Conservation (phyloP, 1,140 invertebrate species). For the Penaeus japonicus region DNA sequence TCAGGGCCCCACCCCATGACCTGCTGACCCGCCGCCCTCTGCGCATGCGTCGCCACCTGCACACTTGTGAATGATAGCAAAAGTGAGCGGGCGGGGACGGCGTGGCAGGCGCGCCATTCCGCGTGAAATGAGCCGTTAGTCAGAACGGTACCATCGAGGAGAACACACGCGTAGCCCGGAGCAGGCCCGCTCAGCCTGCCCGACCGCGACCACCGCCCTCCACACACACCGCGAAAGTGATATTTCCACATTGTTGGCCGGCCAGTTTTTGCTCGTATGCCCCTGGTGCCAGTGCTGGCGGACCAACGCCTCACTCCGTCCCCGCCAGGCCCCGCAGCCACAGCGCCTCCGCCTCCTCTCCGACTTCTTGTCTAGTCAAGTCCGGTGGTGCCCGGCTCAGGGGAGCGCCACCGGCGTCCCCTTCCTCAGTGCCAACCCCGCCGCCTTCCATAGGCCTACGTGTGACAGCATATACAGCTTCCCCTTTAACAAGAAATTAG, state of each 20-base stretch:
- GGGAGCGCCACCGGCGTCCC: slow-evolving; percentile 31
- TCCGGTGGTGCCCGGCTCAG: slow-evolving; percentile 46
- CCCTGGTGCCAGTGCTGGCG: slow-evolving; percentile 29
- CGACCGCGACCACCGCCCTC: slow-evolving; percentile 38
- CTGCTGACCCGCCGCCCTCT: slow-evolving; percentile 45
- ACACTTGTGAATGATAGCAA: slow-evolving; percentile 56
- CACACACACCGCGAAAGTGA: slow-evolving; percentile 53
- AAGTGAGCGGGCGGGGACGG: slow-evolving; percentile 50
- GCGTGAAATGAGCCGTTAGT: slow-evolving; percentile 56
- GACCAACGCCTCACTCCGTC: slow-evolving; percentile 51
- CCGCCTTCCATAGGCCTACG: slow-evolving; percentile 34
- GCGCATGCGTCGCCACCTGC: slow-evolving; percentile 53
- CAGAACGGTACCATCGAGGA: slow-evolving; percentile 52
- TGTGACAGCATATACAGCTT: slow-evolving; percentile 35
- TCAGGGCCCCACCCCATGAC: slow-evolving; percentile 50
- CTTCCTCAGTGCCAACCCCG: neutral
- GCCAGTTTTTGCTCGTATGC: slow-evolving; percentile 49
- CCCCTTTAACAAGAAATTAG: too few species aligned
- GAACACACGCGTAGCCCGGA: slow-evolving; percentile 52
- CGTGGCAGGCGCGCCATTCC: slow-evolving; percentile 46
- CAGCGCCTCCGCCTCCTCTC: slow-evolving; percentile 18
- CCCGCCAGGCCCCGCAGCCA: slow-evolving; percentile 42
- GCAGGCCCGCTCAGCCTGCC: slow-evolving; percentile 20
- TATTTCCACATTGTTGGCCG: slow-evolving; percentile 55
- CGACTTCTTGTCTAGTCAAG: slow-evolving; percentile 50